Evolutionary conservation across 2,113 vertebrate genomes (phyloP).

Genomic region (Recurvirostra avosetta): DNA sequence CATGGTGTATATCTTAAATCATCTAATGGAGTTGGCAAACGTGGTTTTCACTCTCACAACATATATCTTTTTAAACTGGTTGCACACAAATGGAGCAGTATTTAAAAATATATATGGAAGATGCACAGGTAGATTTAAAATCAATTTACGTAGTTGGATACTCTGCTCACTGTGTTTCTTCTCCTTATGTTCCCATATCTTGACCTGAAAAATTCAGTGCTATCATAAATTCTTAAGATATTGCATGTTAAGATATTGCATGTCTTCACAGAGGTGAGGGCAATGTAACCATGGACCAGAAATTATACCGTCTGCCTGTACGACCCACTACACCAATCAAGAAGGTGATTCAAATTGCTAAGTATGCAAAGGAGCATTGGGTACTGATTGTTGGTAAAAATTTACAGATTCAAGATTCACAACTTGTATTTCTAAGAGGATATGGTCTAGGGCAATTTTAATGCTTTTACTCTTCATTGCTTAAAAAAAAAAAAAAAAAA

Average conservation of each 20-base stretch:
- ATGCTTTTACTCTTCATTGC: neutral
- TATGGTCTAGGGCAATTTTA: neutral
- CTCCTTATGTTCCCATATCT: neutral
- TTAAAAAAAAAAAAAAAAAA: neutral
- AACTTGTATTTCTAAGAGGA: neutral
- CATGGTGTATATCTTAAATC: neutral
- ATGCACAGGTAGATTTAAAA: neutral
- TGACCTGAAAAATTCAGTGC: neutral
- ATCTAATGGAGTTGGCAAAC: neutral
- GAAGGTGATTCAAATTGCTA: neutral
- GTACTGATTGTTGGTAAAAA: neutral
- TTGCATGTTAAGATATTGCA: neutral
- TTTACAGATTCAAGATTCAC: neutral
- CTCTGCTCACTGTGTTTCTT: neutral
- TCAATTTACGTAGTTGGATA: neutral
- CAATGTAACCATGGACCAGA: neutral
- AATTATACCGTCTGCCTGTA: neutral
- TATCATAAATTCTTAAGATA: neutral
- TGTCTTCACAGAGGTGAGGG: neutral
- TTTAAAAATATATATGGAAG: neutral
- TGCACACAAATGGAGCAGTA: neutral
- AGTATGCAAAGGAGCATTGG: neutral
- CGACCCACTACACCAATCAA: neutral
- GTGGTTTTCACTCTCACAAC: neutral
- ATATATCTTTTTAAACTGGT: neutral